Percentiles rank a stretch among this genome's conserved stretches.
Evolutionary conservation across 2,888 invertebrate species (phyloP).

Genomic region (Poecilobothrus nobilitatus): DNA sequence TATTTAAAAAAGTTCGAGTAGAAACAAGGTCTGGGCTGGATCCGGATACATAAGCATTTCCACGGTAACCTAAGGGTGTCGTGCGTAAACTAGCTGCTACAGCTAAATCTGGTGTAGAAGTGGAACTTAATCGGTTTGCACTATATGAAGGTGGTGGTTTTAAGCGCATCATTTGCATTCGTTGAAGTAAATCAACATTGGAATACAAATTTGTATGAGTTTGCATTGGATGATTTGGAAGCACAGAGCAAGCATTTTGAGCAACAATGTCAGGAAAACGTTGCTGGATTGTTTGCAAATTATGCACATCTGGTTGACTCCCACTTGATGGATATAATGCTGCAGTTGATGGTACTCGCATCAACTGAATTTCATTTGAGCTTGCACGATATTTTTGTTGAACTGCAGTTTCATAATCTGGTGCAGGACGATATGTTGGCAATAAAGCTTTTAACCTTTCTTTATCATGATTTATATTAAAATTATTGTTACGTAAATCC

Average conservation of each 20-base stretch:
- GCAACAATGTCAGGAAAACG: slow-evolving; percentile 56
- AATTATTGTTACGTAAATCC: slow-evolving; percentile 41
- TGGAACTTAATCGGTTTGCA: slow-evolving; percentile 64
- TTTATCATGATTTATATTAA: slow-evolving; percentile 34
- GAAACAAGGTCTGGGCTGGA: slow-evolving; percentile 61
- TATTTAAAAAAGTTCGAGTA: slow-evolving; percentile 49
- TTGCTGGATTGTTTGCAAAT: slow-evolving; percentile 34
- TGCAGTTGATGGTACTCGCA: slow-evolving; percentile 28
- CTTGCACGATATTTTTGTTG: slow-evolving; percentile 69
- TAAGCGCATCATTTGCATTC: slow-evolving; percentile 39
- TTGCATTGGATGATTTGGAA: background rate
- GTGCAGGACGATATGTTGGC: slow-evolving; percentile 82
- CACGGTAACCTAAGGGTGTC: slow-evolving; percentile 37
- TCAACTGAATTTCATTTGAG: slow-evolving; percentile 43
- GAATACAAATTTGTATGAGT: slow-evolving; percentile 26
- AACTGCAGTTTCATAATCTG: slow-evolving; percentile 90
- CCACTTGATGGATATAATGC: slow-evolving; percentile 40
- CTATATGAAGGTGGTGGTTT: slow-evolving; percentile 84
- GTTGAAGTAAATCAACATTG: slow-evolving; percentile 38
- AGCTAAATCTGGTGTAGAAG: slow-evolving; percentile 77
- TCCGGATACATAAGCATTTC: slow-evolving; percentile 55
- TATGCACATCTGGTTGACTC: slow-evolving; percentile 68
- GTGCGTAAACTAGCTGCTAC: slow-evolving; percentile 58
- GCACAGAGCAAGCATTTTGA: slow-evolving; percentile 38
- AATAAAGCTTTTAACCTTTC: slow-evolving; percentile 60